phyloP scores from a whole-genome alignment of 2,888 invertebrate species.

The Suillia variegata region DNA sequence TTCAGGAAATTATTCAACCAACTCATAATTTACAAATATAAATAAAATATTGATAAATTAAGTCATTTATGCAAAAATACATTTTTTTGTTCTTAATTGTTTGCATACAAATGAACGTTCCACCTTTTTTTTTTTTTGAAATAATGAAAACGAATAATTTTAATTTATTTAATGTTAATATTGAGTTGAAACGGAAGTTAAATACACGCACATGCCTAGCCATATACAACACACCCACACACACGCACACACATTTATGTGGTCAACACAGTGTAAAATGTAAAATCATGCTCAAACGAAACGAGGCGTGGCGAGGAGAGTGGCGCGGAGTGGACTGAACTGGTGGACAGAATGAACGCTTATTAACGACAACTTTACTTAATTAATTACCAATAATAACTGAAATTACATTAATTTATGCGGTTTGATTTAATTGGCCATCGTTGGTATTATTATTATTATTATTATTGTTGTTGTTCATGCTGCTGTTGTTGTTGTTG shows the following conservation, averaged over 20 bases:
- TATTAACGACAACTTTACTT: slow-evolving; percentile 28
- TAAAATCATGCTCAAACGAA: no score
- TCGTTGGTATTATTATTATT: slow-evolving; percentile 1
- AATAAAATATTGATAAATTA: background rate
- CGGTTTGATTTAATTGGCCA: slow-evolving; percentile 33
- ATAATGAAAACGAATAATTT: background rate
- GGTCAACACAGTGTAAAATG: background rate
- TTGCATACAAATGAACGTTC: no score
- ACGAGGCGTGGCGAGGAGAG: no score
- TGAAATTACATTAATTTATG: slow-evolving; percentile 42
- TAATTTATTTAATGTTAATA: background rate
- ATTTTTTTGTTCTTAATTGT: background rate
- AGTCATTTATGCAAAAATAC: background rate
- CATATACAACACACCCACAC: background rate
- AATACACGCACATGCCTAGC: background rate
- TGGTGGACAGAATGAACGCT: background rate
- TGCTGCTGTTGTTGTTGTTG: no score
- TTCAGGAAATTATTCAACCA: no score
- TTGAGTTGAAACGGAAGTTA: background rate
- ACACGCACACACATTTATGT: background rate
- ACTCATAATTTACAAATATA: no score
- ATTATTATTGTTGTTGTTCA: slow-evolving; percentile 2
- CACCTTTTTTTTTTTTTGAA: background rate
- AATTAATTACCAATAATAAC: slow-evolving; percentile 48
- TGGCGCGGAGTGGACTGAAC: no score